Percentiles rank a stretch among this genome's conserved stretches.
These are phyloP conservation scores for Phocoena sinus DNA, from an alignment of 2,113 vertebrate species.

Conservation along the genomic window DNA sequence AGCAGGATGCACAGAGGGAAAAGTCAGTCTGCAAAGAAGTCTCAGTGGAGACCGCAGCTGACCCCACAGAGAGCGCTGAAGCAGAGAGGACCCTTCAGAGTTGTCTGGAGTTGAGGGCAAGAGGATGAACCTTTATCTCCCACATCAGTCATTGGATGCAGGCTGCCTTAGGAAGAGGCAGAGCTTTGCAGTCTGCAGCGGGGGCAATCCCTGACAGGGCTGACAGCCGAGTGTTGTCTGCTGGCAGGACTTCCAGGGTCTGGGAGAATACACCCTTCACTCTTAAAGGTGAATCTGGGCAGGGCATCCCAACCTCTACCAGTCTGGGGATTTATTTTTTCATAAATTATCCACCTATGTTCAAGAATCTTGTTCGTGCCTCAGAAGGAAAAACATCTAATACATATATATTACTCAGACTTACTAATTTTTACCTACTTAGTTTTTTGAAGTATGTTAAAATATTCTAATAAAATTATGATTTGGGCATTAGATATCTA, in stretches of 20 bases:
- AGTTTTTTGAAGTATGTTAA: background rate
- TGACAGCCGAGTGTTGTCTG: background rate
- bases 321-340: background rate
- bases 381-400: background rate
- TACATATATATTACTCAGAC: background rate
- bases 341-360: background rate
- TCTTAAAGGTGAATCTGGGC: background rate
- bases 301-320: background rate
- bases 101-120: background rate
- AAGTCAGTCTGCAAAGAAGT: background rate
- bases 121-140: background rate
- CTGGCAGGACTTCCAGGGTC: background rate
- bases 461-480: background rate
- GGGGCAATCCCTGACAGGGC: no score
- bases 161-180: background rate
- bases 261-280: background rate
- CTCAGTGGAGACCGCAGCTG: background rate
- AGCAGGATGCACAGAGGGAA: background rate
- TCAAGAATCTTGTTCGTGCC: background rate
- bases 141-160: background rate
- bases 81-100: background rate
- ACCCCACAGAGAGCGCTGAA: background rate
- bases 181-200: background rate
- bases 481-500: background rate
- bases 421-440: background rate